phyloP scores from a whole-genome alignment of 2,113 vertebrate genomes.

The Danionella cerebrum region DNA sequence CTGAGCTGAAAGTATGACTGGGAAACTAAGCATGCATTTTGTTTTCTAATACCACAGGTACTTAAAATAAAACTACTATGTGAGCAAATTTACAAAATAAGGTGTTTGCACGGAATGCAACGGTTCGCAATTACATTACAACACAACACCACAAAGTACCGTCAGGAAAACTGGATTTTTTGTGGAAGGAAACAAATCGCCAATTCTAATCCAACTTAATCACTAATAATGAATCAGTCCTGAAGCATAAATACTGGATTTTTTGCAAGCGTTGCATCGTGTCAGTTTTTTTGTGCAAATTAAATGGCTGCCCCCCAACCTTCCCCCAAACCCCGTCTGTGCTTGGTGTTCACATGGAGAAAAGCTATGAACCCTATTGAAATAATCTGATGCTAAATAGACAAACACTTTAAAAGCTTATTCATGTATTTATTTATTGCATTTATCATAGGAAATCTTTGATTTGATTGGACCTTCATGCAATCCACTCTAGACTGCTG shows the following conservation, averaged over 20 bases:
- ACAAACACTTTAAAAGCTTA: constrained; percentile 32
- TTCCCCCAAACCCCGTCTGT: constrained; percentile 46
- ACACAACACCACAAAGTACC: too few species aligned
- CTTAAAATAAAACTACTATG: too few species aligned
- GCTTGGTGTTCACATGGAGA: constrained; percentile 66
- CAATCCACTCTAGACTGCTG: constrained; percentile 52
- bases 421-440: constrained; percentile 26
- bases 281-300: constrained; percentile 60
- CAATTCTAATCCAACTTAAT: not conserved
- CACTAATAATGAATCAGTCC: too few species aligned
- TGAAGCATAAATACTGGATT: constrained; percentile 26
- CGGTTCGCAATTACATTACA: too few species aligned
- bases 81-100: too few species aligned
- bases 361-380: constrained; percentile 83
- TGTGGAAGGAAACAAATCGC: not conserved
- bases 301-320: constrained; percentile 46
- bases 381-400: constrained; percentile 51
- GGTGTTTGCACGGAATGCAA: too few species aligned
- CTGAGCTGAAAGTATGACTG: too few species aligned
- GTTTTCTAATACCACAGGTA: too few species aligned
- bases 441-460: too few species aligned
- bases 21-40: too few species aligned
- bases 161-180: too few species aligned
- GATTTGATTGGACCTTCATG: constrained; percentile 53
- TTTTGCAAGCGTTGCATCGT: constrained; percentile 55